Conservation (phyloP, 1,140 invertebrate genomes). For the Pogonomyrmex barbatus region DNA sequence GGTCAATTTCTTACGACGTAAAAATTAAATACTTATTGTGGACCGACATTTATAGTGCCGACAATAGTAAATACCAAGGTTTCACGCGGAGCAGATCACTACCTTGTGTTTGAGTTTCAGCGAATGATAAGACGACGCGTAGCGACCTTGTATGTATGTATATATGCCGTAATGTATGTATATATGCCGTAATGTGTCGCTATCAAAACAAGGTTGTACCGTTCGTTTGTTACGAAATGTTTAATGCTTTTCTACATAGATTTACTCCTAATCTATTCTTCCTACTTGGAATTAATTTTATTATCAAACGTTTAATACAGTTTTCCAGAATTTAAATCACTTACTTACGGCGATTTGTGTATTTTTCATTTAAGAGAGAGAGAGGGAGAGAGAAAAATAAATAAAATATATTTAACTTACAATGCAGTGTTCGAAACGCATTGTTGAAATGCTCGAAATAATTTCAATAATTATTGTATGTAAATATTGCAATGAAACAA, state of each 20-base stretch:
- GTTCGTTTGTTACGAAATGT: too few species aligned
- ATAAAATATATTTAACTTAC: not conserved
- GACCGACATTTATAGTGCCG: too few species aligned
- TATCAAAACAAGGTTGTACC: too few species aligned
- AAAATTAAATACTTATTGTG: too few species aligned
- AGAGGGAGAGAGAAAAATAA: not conserved
- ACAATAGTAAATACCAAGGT: not conserved
- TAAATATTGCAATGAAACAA: not conserved
- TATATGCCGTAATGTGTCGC: too few species aligned
- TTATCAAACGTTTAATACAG: too few species aligned
- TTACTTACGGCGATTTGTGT: not conserved
- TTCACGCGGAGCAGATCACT: not conserved
- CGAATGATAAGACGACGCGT: not conserved
- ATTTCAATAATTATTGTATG: not conserved
- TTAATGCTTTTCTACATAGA: too few species aligned
- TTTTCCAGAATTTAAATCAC: not conserved
- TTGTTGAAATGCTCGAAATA: not conserved
- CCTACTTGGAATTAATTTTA: too few species aligned
- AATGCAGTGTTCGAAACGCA: not conserved
- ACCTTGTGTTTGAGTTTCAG: not conserved
- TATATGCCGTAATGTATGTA: too few species aligned
- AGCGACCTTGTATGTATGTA: too few species aligned
- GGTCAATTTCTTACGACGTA: too few species aligned
- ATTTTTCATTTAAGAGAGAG: not conserved
- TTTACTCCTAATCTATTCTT: too few species aligned